phyloP scores from a whole-genome alignment of 2,888 invertebrate genomes.

The Drosophila crucigera region DNA sequence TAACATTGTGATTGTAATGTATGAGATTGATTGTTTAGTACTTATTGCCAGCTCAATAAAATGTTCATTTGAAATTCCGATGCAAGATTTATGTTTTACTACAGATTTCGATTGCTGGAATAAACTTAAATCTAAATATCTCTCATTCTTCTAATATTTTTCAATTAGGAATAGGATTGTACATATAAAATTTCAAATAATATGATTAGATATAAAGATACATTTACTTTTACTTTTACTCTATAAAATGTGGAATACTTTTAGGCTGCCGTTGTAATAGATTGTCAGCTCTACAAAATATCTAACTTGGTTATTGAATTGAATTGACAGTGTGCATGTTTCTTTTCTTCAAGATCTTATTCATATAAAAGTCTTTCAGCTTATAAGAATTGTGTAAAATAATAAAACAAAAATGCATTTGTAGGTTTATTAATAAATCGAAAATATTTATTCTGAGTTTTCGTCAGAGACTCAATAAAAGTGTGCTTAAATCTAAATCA shows the following conservation, averaged over 20 bases:
- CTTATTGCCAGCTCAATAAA: background rate
- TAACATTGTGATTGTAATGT: background rate
- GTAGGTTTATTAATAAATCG: slow-evolving; percentile 28
- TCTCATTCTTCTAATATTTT: background rate
- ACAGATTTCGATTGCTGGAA: background rate
- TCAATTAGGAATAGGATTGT: background rate
- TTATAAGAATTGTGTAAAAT: background rate
- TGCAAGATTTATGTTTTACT: background rate
- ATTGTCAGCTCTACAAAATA: background rate
- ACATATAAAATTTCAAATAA: background rate
- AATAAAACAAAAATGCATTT: background rate
- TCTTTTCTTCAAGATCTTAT: background rate
- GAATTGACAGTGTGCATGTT: background rate
- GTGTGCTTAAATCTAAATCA: slow-evolving; percentile 58
- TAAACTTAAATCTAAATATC: background rate
- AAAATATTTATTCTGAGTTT: slow-evolving; percentile 75
- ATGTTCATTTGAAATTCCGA: background rate
- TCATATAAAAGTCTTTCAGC: background rate
- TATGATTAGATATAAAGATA: background rate
- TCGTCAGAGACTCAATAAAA: slow-evolving; percentile 60
- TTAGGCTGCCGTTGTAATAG: slow-evolving; percentile 13
- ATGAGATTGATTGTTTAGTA: background rate
- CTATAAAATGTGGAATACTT: slow-evolving; percentile 37
- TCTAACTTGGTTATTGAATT: background rate
- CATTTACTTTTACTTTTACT: background rate